phyloP scores from a whole-genome alignment of 2,888 invertebrate species.

The Eulithis prunata region DNA sequence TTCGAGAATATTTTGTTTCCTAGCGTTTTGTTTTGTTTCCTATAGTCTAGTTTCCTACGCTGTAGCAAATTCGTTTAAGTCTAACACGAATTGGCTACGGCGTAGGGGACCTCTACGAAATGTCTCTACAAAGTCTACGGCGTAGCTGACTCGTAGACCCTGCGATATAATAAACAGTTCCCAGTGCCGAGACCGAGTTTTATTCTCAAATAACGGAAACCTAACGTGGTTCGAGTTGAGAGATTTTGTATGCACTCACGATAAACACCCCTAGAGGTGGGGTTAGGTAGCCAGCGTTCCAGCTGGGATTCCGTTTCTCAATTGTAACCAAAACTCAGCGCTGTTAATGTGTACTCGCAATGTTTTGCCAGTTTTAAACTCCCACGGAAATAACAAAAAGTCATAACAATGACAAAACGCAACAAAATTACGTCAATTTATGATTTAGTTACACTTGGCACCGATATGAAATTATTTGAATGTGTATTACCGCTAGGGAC shows the following conservation, averaged over 20 bases:
- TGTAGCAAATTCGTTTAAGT: no score
- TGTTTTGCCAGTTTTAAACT: constrained; percentile 6
- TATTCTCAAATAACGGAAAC: no score
- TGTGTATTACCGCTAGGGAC: background rate
- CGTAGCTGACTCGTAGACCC: constrained; percentile 4
- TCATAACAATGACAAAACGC: constrained; percentile 9
- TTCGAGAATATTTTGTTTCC: no score
- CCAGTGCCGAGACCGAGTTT: no score
- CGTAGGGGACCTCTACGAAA: constrained; percentile 10
- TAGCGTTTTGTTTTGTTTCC: background rate
- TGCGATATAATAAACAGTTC: background rate
- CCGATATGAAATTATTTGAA: constrained; percentile 8
- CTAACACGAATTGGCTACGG: background rate
- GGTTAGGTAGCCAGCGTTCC: no score
- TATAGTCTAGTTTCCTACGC: background rate
- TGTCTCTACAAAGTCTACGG: constrained; percentile 6
- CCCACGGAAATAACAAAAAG: constrained; percentile 12
- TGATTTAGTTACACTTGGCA: constrained; percentile 13
- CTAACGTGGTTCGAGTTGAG: no score
- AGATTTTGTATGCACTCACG: no score
- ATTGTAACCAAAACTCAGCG: no score
- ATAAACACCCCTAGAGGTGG: no score
- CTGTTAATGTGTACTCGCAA: background rate
- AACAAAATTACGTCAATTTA: constrained; percentile 10
- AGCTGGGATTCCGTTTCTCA: no score